Base-by-base conservation (phyloP, 1,140 invertebrate species). In the Plutomurus gul region DNA sequence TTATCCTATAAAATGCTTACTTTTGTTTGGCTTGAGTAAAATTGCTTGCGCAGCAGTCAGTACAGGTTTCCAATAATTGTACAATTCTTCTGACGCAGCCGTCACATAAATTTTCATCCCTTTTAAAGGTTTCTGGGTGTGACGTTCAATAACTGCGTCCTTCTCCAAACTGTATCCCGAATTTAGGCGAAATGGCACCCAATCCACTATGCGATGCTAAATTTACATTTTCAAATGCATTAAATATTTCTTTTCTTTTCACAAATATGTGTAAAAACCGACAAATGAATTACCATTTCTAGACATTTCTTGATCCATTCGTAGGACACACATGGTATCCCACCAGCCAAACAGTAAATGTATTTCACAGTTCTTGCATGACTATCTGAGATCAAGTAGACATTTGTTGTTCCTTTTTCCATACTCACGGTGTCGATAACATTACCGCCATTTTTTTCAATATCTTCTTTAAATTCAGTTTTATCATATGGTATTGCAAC, bases 1-100 rank as follows among this genome's bases (percentile, higher is more conserved):
- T n/a, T n/a, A n/a, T n/a, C n/a, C n/a, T n/a, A 51, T 51, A 20
- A 3, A 3, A 22, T 49, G 0, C 81, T 81, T 75, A 78, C 78
- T 76, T 56, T 79, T 78, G 4, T 74, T 25, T 25, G 82, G 76
- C 70, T 81, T 80, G 0, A 83, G 40, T 18, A 81, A 25, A n/a
- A 36, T 60, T 18, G 82, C 82, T 76, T 79, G 51, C 20, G 80
- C 80, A 33, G 78, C 82, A 22, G 75, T 77, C 6, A 83, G 47
- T 11, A 83, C 80, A 4, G 82, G 82, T 75, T 82, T 83, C 82
- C 82, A 83, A 43, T 83, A 83, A 56, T 82, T 79, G 70, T 82
- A 83, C 36, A 83, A 30, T 36, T 82, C 78, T 10, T 82, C 81
- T 4, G 77, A 71, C 46, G 74, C 78, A 22, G 77, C 76, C 10